Percentiles rank a stretch among this genome's conserved stretches.
Conservation (phyloP, 1,140 invertebrate genomes). For the Caenorhabditis remanei region DNA sequence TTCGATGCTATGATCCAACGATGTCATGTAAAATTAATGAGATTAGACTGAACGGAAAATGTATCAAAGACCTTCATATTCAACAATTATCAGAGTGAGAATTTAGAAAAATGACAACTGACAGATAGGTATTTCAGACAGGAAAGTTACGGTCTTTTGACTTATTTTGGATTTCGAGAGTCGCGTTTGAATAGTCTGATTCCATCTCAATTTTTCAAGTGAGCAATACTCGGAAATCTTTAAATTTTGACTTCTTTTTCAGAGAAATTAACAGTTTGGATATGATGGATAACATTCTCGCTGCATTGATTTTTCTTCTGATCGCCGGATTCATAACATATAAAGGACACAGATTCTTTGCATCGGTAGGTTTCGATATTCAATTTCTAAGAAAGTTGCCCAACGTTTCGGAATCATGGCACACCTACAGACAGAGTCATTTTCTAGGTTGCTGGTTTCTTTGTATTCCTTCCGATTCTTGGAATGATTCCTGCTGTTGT, state of each 20-base stretch:
- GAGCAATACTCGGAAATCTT: neutral
- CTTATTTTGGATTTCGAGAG: constrained; percentile 23
- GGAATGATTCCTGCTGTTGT: constrained; percentile 16
- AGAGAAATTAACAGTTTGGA: constrained; percentile 21
- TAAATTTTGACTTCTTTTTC: neutral
- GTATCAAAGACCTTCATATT: neutral
- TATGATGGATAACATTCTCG: neutral
- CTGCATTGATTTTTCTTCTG: neutral
- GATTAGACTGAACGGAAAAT: neutral
- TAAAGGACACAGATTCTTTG: constrained; percentile 22
- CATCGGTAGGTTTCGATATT: neutral
- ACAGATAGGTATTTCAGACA: neutral
- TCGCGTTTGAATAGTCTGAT: neutral
- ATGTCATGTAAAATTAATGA: constrained; percentile 23
- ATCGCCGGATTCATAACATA: constrained; percentile 12
- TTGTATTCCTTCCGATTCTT: constrained; percentile 15
- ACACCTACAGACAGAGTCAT: neutral
- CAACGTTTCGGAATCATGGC: too few species aligned
- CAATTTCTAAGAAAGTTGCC: neutral
- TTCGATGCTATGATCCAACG: constrained; percentile 12
- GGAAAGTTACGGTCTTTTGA: neutral
- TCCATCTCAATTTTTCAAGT: constrained; percentile 32
- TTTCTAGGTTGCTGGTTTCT: constrained; percentile 15
- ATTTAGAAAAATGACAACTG: neutral
- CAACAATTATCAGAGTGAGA: neutral